Percentiles rank a stretch among this genome's conserved stretches.
Evolutionary conservation across 1,140 invertebrate genomes (phyloP).

Genomic region (Tenebrio molitor): DNA sequence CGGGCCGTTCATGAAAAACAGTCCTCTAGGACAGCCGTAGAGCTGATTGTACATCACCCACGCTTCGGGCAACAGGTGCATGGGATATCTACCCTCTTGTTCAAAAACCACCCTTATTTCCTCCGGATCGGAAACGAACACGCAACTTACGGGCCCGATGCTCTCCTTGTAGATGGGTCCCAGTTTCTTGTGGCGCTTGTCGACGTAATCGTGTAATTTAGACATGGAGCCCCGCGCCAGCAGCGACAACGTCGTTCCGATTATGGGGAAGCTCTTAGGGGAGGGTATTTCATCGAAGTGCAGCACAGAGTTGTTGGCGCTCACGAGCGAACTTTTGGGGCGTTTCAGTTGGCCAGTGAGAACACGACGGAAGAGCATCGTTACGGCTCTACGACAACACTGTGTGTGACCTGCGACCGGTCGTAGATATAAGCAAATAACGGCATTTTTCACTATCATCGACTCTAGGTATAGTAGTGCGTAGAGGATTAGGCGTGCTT

Average conservation of each 20-base stretch:
- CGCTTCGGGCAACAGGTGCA: constrained; percentile 84
- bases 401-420: constrained; percentile 38
- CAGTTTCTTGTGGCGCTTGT: constrained; percentile 77
- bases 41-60: constrained; percentile 85
- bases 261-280: constrained; percentile 69
- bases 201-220: constrained; percentile 80
- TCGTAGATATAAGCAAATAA: constrained; percentile 39
- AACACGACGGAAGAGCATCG: constrained; percentile 39
- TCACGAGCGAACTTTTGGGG: constrained; percentile 17
- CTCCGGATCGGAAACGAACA: constrained; percentile 80
- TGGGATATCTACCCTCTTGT: constrained; percentile 81
- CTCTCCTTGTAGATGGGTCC: constrained; percentile 83
- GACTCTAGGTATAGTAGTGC: constrained; percentile 22
- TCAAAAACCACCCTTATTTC: constrained; percentile 80
- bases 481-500: constrained; percentile 4
- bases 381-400: constrained; percentile 36
- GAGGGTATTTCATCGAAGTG: constrained; percentile 64
- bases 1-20: constrained; percentile 90
- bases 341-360: constrained; percentile 6
- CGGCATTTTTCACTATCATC: constrained; percentile 38
- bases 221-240: constrained; percentile 69
- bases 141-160: constrained; percentile 75
- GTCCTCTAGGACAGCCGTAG: constrained; percentile 78
- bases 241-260: constrained; percentile 71
- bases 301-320: constrained; percentile 8